Evolutionary conservation across 2,113 vertebrate species (phyloP).

Genomic region (Tylochromis polylepis): DNA sequence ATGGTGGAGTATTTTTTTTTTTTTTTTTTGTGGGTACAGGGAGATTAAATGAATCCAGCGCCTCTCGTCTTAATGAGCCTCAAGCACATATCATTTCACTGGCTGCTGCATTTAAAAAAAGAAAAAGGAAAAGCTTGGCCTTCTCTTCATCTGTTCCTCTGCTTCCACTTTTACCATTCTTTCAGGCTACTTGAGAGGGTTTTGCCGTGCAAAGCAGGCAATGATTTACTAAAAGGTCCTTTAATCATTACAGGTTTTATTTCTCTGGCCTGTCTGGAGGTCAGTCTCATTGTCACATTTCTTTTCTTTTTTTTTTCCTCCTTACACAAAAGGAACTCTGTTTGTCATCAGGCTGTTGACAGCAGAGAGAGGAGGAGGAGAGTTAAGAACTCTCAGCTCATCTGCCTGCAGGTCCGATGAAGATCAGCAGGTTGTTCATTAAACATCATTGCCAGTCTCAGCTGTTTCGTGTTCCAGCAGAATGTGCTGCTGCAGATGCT

Average conservation of each 20-base stretch:
- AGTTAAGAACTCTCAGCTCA: neutral
- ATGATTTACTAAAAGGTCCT: conserved; percentile 11
- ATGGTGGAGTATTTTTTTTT: conserved; percentile 53
- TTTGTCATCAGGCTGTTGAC: neutral
- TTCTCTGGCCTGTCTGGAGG: neutral
- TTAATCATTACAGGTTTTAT: conserved; percentile 1
- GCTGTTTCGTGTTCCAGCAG: neutral
- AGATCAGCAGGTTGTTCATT: conserved; percentile 21
- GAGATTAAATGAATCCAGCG: conserved; percentile 27
- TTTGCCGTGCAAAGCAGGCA: neutral
- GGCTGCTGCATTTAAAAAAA: conserved; percentile 21
- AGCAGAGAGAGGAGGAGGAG: neutral
- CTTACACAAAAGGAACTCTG: neutral
- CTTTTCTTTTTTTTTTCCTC: neutral
- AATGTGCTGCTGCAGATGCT: conserved; percentile 3
- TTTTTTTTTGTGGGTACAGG: neutral
- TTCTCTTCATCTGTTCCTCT: neutral
- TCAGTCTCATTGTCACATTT: neutral
- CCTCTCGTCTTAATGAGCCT: conserved; percentile 39
- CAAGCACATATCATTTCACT: conserved; percentile 48
- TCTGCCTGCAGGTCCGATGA: conserved; percentile 16
- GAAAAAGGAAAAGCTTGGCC: neutral
- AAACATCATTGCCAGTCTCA: neutral
- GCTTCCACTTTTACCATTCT: conserved; percentile 16
- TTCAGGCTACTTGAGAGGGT: conserved; percentile 23